Evolutionary conservation across 2,113 vertebrate species (phyloP).

Genomic region (Dunckerocampus dactyliophorus): DNA sequence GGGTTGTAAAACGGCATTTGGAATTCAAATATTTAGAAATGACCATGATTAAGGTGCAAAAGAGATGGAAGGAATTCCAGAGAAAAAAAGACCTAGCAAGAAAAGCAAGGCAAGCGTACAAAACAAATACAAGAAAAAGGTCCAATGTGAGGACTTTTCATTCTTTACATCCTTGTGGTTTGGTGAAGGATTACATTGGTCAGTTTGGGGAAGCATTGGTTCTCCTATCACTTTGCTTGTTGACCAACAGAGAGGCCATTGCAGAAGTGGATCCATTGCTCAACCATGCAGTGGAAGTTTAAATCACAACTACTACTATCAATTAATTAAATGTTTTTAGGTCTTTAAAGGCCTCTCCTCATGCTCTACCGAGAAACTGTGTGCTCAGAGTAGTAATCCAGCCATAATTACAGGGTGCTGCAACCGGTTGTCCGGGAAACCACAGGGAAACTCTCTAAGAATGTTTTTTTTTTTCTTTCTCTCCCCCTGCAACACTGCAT

Average conservation of each 20-base stretch:
- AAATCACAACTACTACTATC: background rate
- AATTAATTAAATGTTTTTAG: background rate
- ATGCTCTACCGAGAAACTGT: conserved; percentile 13
- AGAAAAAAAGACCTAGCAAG: background rate
- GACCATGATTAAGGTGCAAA: background rate
- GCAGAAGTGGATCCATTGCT: background rate
- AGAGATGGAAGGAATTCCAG: background rate
- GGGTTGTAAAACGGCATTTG: background rate
- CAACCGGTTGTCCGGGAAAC: conserved; percentile 69
- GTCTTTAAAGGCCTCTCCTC: background rate
- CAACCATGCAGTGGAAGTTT: background rate
- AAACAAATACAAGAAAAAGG: background rate
- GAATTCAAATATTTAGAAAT: background rate
- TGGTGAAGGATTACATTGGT: conserved; percentile 43
- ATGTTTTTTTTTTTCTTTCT: conserved; percentile 53
- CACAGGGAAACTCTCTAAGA: conserved; percentile 67
- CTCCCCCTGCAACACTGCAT: conserved; percentile 11
- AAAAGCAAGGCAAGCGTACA: background rate
- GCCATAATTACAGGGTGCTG: conserved; percentile 62
- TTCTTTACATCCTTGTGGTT: conserved; percentile 44
- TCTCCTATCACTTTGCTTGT: conserved; percentile 55
- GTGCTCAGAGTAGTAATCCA: conserved; percentile 57
- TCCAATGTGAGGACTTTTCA: conserved; percentile 21
- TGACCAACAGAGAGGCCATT: conserved; percentile 14
- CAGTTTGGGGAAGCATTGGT: conserved; percentile 45